Evolutionary conservation across 1,140 invertebrate species (phyloP).

Genomic region (Drosophila baimaii): DNA sequence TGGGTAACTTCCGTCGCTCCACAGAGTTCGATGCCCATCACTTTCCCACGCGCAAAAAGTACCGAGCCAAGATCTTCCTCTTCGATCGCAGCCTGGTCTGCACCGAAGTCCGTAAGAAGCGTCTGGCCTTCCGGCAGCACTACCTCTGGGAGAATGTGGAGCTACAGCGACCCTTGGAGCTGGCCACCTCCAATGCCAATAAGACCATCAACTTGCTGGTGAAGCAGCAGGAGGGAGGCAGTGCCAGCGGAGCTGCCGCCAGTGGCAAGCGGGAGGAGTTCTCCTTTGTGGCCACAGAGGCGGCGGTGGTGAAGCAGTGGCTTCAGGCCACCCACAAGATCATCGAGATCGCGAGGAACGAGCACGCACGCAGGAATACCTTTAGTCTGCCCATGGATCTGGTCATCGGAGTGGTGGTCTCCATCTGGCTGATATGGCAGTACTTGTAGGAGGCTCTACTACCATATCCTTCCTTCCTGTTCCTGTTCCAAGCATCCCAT

Average conservation of each 20-base stretch:
- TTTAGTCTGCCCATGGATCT: slow-evolving; percentile 79
- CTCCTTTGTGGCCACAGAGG: slow-evolving; percentile 68
- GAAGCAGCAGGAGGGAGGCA: slow-evolving; percentile 57
- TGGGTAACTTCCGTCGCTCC: slow-evolving; percentile 73
- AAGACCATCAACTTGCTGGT: slow-evolving; percentile 72
- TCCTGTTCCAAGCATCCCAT: background rate
- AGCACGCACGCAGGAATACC: slow-evolving; percentile 61
- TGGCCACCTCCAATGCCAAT: slow-evolving; percentile 60
- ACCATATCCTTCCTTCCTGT: background rate
- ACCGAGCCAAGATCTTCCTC: slow-evolving; percentile 74
- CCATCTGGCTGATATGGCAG: slow-evolving; percentile 80
- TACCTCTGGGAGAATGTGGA: slow-evolving; percentile 76
- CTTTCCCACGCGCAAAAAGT: slow-evolving; percentile 75
- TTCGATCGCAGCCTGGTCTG: slow-evolving; percentile 80
- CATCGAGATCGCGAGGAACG: slow-evolving; percentile 68
- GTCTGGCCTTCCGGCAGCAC: slow-evolving; percentile 74
- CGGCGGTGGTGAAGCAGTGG: slow-evolving; percentile 76
- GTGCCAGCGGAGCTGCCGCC: background rate
- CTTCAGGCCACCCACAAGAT: slow-evolving; percentile 73
- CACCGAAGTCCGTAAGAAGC: slow-evolving; percentile 74
- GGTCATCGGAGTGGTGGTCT: slow-evolving; percentile 64
- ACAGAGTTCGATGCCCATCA: slow-evolving; percentile 81
- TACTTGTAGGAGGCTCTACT: slow-evolving; percentile 53
- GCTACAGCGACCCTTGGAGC: slow-evolving; percentile 65
- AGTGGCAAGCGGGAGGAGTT: slow-evolving; percentile 64